Conservation (phyloP, 2,797 vertebrate species). For the Ataeniobius toweri region DNA sequence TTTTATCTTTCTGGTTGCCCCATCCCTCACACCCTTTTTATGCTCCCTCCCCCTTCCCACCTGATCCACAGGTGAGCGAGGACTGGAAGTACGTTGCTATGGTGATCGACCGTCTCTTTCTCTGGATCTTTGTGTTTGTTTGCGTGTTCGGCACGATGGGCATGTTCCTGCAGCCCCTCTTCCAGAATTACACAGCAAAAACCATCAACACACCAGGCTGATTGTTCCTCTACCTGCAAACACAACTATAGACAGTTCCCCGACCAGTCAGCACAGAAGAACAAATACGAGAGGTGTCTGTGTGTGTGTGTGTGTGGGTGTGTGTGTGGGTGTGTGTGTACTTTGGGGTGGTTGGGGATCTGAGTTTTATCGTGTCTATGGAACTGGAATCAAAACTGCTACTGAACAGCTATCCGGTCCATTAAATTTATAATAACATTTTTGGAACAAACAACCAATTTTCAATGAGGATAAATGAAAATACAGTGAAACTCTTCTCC, state of each 20-base stretch:
- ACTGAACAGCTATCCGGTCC: slow-evolving; percentile 65
- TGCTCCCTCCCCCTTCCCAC: slow-evolving; percentile 1
- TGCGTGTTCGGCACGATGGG: slow-evolving; percentile 94
- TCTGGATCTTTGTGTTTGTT: slow-evolving; percentile 97
- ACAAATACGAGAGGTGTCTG: slow-evolving; percentile 38
- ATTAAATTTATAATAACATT: slow-evolving; percentile 74
- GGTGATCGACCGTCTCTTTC: slow-evolving; percentile 97
- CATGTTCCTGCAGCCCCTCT: slow-evolving; percentile 97
- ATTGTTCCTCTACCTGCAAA: slow-evolving; percentile 38
- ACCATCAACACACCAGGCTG: slow-evolving; percentile 81
- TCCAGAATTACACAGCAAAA: slow-evolving; percentile 92
- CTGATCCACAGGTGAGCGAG: slow-evolving; percentile 88
- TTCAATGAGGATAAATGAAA: slow-evolving; percentile 57
- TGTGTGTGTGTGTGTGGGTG: slow-evolving; percentile 18
- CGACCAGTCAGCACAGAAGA: slow-evolving; percentile 59
- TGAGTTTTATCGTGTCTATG: slow-evolving; percentile 58
- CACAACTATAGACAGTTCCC: slow-evolving; percentile 54
- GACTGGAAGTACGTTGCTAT: slow-evolving; percentile 99
- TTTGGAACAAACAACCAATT: slow-evolving; percentile 67
- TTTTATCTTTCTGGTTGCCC: slow-evolving; percentile 13
- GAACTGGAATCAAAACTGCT: slow-evolving; percentile 62
- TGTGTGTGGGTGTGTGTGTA: slow-evolving; percentile 22
- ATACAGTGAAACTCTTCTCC: slow-evolving; percentile 41
- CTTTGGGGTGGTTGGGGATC: slow-evolving; percentile 15
- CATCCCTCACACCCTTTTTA: neutral